Percentiles rank a stretch among this genome's conserved stretches.
phyloP scores from a whole-genome alignment of 2,888 invertebrate genomes.

The Drosophila putrida region DNA sequence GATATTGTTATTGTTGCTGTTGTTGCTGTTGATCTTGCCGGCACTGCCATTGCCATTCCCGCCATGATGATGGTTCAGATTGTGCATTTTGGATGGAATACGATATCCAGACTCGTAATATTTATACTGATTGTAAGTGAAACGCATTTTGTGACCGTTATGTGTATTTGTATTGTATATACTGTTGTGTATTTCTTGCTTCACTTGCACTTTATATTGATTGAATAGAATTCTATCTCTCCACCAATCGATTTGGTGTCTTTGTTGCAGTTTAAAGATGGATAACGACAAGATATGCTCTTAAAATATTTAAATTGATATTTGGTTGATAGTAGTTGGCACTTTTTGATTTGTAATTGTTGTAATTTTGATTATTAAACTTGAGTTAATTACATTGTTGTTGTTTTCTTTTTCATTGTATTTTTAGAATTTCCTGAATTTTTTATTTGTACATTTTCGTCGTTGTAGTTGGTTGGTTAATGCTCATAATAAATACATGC shows the following conservation, averaged over 20 bases:
- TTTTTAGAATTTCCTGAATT: constrained; percentile 25
- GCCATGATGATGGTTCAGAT: constrained; percentile 63
- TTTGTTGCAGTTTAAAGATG: neutral
- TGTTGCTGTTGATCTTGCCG: constrained; percentile 49
- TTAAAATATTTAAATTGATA: constrained; percentile 25
- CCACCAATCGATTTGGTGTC: neutral
- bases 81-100: constrained; percentile 84
- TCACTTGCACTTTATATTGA: constrained; percentile 3
- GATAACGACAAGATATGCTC: constrained; percentile 8
- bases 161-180: constrained; percentile 8
- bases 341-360: constrained; percentile 23
- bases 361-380: constrained; percentile 22
- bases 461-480: constrained; percentile 17
- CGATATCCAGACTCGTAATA: constrained; percentile 84
- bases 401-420: constrained; percentile 2
- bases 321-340: constrained; percentile 42
- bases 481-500: constrained; percentile 45
- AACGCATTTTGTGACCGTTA: constrained; percentile 78
- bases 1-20: constrained; percentile 46
- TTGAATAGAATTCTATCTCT: constrained; percentile 19
- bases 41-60: constrained; percentile 36
- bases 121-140: constrained; percentile 85
- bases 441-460: constrained; percentile 26
- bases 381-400: constrained; percentile 19
- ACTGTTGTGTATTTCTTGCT: constrained; percentile 18